Conservation (phyloP, 2,888 invertebrate genomes). For the Trachelus iudaicus region DNA sequence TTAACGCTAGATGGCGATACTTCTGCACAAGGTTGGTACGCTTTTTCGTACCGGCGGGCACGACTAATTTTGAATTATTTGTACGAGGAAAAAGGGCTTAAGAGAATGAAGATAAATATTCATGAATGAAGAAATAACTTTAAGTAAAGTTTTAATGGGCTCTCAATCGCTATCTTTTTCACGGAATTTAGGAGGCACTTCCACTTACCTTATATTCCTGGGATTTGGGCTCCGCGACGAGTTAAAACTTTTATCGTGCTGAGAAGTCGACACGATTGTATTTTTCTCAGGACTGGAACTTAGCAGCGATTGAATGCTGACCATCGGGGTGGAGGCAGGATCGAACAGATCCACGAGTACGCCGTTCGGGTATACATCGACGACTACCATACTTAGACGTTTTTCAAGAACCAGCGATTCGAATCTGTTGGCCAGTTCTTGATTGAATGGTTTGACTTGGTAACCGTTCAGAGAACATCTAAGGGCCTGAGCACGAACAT, state of each 20-base stretch:
- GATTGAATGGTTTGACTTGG: conserved; percentile 69
- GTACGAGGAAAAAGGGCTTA: background rate
- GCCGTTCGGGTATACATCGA: conserved; percentile 68
- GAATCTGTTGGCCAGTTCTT: conserved; percentile 71
- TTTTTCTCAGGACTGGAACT: conserved; percentile 14
- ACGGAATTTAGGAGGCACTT: background rate
- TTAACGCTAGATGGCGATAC: background rate
- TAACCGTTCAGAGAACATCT: conserved; percentile 80
- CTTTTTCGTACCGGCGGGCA: background rate
- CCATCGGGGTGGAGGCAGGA: conserved; percentile 58
- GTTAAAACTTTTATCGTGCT: conserved; percentile 14
- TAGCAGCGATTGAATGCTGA: conserved; percentile 31
- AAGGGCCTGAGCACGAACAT: conserved; percentile 79
- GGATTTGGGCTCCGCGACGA: conserved; percentile 1
- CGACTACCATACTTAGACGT: conserved; percentile 71
- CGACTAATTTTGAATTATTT: background rate
- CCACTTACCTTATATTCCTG: conserved; percentile 6
- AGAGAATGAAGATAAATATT: background rate
- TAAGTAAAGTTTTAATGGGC: background rate
- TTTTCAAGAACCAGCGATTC: conserved; percentile 78
- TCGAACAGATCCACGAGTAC: conserved; percentile 75
- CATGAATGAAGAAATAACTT: background rate
- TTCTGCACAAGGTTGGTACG: background rate
- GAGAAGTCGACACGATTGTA: conserved; percentile 6
- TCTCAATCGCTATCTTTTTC: background rate